Evolutionary conservation across 1,140 invertebrate genomes (phyloP).

Genomic region (Drosophila dunni): DNA sequence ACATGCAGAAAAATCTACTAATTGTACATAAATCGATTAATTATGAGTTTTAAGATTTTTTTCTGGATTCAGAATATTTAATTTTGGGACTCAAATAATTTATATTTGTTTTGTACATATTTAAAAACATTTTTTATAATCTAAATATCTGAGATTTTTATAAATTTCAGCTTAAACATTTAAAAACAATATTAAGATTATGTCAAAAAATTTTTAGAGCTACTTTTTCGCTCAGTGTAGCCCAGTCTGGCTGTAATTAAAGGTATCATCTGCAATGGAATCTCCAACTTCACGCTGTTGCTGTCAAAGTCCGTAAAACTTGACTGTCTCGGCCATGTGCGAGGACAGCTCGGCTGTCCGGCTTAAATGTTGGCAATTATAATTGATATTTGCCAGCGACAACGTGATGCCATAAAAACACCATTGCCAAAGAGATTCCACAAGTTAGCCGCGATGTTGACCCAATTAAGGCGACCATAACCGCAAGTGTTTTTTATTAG

Average conservation of each 20-base stretch:
- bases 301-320: not conserved
- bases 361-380: slow-evolving; percentile 62
- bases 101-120: too few relatives aligned
- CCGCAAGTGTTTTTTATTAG: slow-evolving; percentile 76
- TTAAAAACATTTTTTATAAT: too few relatives aligned
- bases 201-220: too few relatives aligned
- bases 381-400: slow-evolving; percentile 63
- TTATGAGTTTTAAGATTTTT: too few relatives aligned
- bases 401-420: slow-evolving; percentile 64
- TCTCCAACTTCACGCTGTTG: not conserved
- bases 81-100: too few relatives aligned
- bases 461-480: slow-evolving; percentile 68
- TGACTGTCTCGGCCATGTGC: slow-evolving; percentile 34
- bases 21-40: too few relatives aligned
- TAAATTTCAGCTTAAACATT: too few relatives aligned
- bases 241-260: not conserved
- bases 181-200: too few relatives aligned
- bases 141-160: too few relatives aligned
- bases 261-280: slow-evolving; percentile 15
- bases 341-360: slow-evolving; percentile 12
- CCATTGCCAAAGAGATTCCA: slow-evolving; percentile 42
- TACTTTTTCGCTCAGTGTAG: not conserved
- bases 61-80: too few relatives aligned
- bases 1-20: not conserved
- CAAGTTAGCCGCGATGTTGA: slow-evolving; percentile 30